Evolutionary conservation across 2,797 vertebrate species (phyloP).

Genomic region (Harpagifer antarcticus): DNA sequence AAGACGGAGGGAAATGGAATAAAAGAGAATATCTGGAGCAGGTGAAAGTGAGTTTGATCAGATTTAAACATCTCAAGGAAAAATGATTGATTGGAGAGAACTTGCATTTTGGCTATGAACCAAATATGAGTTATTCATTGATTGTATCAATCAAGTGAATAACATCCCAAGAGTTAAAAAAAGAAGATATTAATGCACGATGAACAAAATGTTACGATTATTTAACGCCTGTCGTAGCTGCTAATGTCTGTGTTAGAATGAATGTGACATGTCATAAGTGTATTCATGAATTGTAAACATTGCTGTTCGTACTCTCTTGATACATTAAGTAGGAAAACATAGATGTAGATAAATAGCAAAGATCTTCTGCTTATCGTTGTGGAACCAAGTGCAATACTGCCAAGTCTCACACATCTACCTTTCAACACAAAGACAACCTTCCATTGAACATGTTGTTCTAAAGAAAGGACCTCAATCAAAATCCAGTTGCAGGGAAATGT

Average conservation of each 20-base stretch:
- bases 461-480: slow-evolving; percentile 46
- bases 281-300: no score
- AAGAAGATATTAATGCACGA: not conserved
- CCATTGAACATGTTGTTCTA: slow-evolving; percentile 42
- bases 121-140: not conserved
- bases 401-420: slow-evolving; percentile 7
- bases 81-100: not conserved
- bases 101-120: slow-evolving; percentile 1
- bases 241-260: not conserved
- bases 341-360: no score
- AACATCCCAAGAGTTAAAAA: not conserved
- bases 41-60: slow-evolving; percentile 5
- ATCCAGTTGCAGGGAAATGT: slow-evolving; percentile 44
- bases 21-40: slow-evolving; percentile 6
- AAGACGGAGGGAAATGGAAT: not conserved
- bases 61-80: not conserved
- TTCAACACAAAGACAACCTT: slow-evolving; percentile 27
- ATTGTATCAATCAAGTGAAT: not conserved
- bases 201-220: not conserved
- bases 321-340: not conserved
- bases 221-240: not conserved
- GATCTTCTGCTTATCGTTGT: not conserved
- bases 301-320: not conserved
- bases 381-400: not conserved
- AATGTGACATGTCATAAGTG: not conserved